Evolutionary conservation across 2,113 vertebrate species (phyloP), one percentile per base, ranked within the genome.

Genomic region (Speoplatyrhinus poulsoni): DNA sequence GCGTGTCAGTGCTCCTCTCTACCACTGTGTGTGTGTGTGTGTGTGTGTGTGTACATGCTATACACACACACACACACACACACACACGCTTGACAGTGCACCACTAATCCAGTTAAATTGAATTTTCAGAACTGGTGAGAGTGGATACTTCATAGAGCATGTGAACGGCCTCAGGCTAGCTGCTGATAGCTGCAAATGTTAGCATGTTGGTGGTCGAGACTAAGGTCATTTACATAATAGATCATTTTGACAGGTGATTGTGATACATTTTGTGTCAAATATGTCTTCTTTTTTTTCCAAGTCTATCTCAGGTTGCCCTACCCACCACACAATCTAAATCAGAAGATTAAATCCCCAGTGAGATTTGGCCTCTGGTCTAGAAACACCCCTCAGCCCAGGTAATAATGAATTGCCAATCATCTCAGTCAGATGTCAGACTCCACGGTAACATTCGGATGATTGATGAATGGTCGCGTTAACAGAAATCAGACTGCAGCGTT

Each of bases 361-460:
- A 78, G 66, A 46, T 72, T 80, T 16, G 75, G 81, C 76, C 72
- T 16, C 3, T 0, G 59, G 81, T 82, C 63, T 48, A 60, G 54
- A 74, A 79, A 75, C 81, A 57, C 59, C 72, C 70, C 60, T 79
- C 67, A 77, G 67, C 75, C 69, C 72, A 70, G 68, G 76, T 77
- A 86, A 87, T 90, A 80, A 85, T 82, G 46, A 47, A 50, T 5
- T 88, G 86, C 80, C 85, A 85, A 78, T 88, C 87, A 88, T 80
- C 82, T 81, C 80, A 83, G 67, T 82, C 71, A 59, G n/a, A 65
- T 82, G 82, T 72, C 79, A 79, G 4, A 65, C 68, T 36, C 64
- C 65, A 26, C n/a, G 36, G 36, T 41, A 64, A 69, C 74, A 73
- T 77, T 75, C 46, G 57, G 65, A 83, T 88, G 85, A 88, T 82